Percentiles rank a stretch among this genome's conserved stretches.
These are phyloP conservation scores for Pyrocephalus nanus DNA, from an alignment of 2,797 vertebrate species.

Conservation along the genomic window DNA sequence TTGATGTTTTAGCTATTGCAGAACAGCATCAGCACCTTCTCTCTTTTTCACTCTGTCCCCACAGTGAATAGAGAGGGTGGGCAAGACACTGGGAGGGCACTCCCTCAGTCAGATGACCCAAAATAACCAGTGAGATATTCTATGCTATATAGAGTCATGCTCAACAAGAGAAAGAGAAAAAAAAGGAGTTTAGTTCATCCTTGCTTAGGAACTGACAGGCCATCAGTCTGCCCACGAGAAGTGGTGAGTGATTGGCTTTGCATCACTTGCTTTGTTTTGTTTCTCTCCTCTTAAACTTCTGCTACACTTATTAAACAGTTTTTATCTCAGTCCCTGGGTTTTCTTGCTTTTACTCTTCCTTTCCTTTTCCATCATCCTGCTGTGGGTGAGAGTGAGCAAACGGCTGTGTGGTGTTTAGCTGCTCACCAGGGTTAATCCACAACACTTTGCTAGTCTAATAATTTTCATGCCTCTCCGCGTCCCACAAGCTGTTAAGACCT, in stretches of 20 bases:
- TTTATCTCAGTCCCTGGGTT: background rate
- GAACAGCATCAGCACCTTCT: background rate
- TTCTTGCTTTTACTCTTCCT: background rate
- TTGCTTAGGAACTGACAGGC: background rate
- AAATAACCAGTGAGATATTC: background rate
- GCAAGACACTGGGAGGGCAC: background rate
- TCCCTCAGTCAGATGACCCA: background rate
- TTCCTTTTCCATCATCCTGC: background rate
- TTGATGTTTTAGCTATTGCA: background rate
- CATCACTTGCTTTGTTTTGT: background rate
- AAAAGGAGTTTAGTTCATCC: accelerated
- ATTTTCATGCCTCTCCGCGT: background rate
- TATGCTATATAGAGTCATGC: accelerated
- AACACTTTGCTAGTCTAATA: background rate
- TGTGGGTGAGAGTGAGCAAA: background rate
- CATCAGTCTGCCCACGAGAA: accelerated
- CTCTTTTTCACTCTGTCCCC: background rate
- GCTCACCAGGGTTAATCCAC: background rate
- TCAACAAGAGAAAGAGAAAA: background rate
- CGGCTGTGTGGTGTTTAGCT: background rate
- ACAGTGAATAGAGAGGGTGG: background rate
- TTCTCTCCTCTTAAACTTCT: background rate
- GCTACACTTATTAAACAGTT: background rate
- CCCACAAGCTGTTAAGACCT: background rate
- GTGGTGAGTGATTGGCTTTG: background rate